Conservation (phyloP, 2,113 vertebrate genomes). For the Heptranchias perlo region DNA sequence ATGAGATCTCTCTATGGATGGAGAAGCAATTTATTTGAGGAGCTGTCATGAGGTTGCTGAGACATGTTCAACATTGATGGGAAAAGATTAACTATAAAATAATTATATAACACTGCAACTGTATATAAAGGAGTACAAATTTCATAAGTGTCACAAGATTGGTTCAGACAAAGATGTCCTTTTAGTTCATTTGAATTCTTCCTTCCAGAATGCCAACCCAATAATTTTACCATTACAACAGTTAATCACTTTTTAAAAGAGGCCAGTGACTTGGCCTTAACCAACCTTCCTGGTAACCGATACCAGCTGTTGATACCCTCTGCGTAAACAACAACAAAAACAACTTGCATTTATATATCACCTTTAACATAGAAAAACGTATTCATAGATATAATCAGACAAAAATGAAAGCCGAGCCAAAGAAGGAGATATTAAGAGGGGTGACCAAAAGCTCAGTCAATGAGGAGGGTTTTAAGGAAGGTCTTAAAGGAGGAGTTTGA, state of each 20-base stretch:
- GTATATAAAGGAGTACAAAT: neutral
- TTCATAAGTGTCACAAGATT: neutral
- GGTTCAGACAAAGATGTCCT: neutral
- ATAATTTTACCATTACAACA: neutral
- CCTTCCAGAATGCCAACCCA: neutral
- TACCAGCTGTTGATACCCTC: neutral
- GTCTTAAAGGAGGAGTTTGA: neutral
- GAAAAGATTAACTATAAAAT: neutral
- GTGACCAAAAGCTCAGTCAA: neutral
- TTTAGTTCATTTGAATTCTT: neutral
- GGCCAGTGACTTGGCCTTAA: neutral
- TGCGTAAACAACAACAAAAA: neutral
- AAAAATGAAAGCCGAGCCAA: neutral
- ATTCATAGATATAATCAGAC: neutral
- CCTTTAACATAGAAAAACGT: neutral
- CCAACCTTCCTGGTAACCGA: neutral
- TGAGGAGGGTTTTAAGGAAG: neutral
- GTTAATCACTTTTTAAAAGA: neutral
- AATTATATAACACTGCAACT: neutral
- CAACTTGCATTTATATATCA: neutral
- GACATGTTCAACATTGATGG: neutral
- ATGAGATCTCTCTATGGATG: neutral
- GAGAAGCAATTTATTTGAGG: neutral
- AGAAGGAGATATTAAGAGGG: neutral
- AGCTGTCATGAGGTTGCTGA: neutral